A percentile compares a stretch with the other conserved stretches of the same genome.
Evolutionary conservation across 2,888 invertebrate genomes (phyloP).

Genomic region (Pasiphila rectangulata): DNA sequence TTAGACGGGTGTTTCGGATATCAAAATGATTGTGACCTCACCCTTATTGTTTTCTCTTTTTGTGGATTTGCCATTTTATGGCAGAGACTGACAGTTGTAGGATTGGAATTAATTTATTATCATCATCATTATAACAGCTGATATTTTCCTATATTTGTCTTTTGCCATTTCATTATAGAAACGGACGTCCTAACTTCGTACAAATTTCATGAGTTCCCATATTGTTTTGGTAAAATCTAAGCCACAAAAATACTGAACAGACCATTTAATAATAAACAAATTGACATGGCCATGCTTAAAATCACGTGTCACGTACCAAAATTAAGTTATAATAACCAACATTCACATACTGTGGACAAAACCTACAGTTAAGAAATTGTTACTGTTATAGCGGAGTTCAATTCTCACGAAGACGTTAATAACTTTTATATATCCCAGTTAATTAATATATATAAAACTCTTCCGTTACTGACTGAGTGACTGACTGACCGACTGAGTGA

Average conservation of each 20-base stretch:
- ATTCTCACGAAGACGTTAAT: conserved; percentile 52
- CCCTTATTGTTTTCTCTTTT: conserved; percentile 34
- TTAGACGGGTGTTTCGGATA: conserved; percentile 32
- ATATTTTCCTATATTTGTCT: too few species aligned
- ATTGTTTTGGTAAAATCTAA: too few species aligned
- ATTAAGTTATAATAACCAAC: conserved; percentile 33
- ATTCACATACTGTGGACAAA: conserved; percentile 38
- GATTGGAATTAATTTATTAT: neutral
- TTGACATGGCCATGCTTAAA: neutral
- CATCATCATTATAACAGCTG: too few species aligned
- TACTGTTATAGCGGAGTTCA: conserved; percentile 52
- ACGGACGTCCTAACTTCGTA: too few species aligned
- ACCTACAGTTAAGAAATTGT: conserved; percentile 40
- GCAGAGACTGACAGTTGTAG: neutral
- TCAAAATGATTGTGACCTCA: conserved; percentile 30
- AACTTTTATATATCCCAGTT: conserved; percentile 48
- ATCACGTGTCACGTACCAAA: conserved; percentile 5
- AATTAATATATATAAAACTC: too few species aligned
- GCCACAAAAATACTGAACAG: too few species aligned
- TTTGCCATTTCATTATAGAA: too few species aligned
- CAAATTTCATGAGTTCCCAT: too few species aligned
- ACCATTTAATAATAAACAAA: neutral
- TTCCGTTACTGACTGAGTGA: too few species aligned
- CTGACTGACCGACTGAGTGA: too few species aligned
- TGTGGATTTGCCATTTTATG: neutral